Conservation (phyloP, 2,888 invertebrate genomes). For the Synanthedon formicaeformis region DNA sequence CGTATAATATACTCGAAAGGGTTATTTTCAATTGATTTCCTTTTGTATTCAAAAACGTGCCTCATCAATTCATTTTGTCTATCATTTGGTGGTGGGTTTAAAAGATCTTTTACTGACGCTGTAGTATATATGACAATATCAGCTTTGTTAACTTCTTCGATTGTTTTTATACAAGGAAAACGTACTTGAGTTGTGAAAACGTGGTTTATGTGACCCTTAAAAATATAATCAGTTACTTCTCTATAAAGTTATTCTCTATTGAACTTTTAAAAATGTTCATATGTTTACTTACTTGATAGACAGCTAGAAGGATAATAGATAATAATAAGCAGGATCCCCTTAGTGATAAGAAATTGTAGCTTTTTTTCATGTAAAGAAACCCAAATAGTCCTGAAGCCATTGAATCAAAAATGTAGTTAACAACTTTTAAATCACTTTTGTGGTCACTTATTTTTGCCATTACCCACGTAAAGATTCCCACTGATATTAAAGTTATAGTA, state of each 20-base stretch:
- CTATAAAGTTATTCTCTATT: no score
- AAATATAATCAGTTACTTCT: no score
- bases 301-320: slow-evolving; percentile 24
- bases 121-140: slow-evolving; percentile 18
- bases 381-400: slow-evolving; percentile 21
- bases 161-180: slow-evolving; percentile 14
- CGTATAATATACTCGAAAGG: slow-evolving; percentile 15
- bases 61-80: background rate
- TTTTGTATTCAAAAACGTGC: background rate
- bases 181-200: slow-evolving; percentile 27
- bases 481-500: slow-evolving; percentile 5
- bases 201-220: slow-evolving; percentile 31
- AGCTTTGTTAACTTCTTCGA: slow-evolving; percentile 18
- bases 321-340: slow-evolving; percentile 20
- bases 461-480: slow-evolving; percentile 22
- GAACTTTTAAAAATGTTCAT: background rate
- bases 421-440: background rate
- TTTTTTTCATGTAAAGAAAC: slow-evolving; percentile 13
- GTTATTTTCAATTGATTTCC: background rate
- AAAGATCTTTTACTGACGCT: slow-evolving; percentile 13
- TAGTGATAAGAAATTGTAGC: slow-evolving; percentile 14
- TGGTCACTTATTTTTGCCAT: slow-evolving; percentile 8
- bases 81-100: slow-evolving; percentile 16
- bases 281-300: background rate
- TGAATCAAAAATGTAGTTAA: slow-evolving; percentile 14